Evolutionary conservation across 64 coral and sea anemone genomes (phyloP).

Genomic region (Dendronephthya gigantea): DNA sequence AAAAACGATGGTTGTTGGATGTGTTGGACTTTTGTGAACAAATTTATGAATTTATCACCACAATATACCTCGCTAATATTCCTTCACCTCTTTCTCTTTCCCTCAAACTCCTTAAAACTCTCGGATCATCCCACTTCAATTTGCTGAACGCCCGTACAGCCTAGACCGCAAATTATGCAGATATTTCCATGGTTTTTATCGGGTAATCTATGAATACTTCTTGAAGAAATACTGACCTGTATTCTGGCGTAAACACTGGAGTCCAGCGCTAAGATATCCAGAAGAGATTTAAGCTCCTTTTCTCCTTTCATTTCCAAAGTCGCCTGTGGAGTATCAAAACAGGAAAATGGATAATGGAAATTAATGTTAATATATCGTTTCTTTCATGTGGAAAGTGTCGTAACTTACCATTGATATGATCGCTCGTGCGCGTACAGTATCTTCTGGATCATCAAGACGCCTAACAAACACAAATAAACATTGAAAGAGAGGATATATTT

Average conservation of each 20-base stretch:
- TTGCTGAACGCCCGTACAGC: conserved; percentile 72
- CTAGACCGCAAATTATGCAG: conserved; percentile 35
- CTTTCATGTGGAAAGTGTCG: neutral
- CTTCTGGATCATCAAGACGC: conserved; percentile 43
- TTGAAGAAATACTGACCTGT: conserved; percentile 40
- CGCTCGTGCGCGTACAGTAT: conserved; percentile 43
- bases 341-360: no score
- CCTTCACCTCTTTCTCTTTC: conserved; percentile 91
- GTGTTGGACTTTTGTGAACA: neutral
- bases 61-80: conserved; percentile 59
- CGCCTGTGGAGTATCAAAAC: conserved; percentile 23
- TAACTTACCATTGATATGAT: conserved; percentile 63
- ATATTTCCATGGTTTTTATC: no score
- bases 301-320: conserved; percentile 91
- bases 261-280: conserved; percentile 89
- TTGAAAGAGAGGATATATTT: neutral
- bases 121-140: conserved; percentile 80
- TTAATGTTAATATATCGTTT: neutral
- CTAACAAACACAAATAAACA: conserved; percentile 4
- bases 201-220: neutral
- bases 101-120: conserved; percentile 77
- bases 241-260: conserved; percentile 88
- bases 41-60: neutral
- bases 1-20: neutral
- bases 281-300: conserved; percentile 79